Conservation (phyloP, 2,113 vertebrate species). For the Tachycineta bicolor region DNA sequence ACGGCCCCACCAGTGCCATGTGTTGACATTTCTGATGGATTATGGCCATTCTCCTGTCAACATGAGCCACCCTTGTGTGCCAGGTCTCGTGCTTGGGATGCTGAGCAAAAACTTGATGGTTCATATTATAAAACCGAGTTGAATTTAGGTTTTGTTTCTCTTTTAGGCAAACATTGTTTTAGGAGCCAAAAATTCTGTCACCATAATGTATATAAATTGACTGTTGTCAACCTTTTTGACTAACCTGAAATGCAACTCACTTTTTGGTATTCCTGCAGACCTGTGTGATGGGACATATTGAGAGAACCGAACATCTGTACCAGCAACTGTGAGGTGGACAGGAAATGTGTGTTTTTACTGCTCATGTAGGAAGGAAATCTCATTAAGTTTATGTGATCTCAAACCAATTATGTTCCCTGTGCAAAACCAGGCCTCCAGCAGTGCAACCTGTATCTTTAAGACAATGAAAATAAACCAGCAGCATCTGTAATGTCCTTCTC, state of each 20-base stretch:
- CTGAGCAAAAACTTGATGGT: not conserved
- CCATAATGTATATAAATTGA: not conserved
- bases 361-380: not conserved
- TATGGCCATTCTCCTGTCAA: not conserved
- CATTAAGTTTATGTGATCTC: constrained; percentile 14
- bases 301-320: not conserved
- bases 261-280: not conserved
- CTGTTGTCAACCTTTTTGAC: not conserved
- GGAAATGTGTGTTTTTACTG: constrained; percentile 35
- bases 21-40: not conserved
- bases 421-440: not conserved
- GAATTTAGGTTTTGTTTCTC: not conserved
- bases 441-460: not conserved
- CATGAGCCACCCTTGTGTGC: fast-evolving
- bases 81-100: fast-evolving
- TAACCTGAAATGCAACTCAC: not conserved
- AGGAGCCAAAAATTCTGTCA: not conserved
- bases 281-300: not conserved
- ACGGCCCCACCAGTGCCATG: not conserved
- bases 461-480: not conserved
- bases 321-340: not conserved
- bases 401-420: not conserved
- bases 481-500: too few species aligned
- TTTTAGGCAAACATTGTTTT: not conserved
- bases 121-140: not conserved